phyloP scores from a whole-genome alignment of 1,140 invertebrate genomes.

The Rhyacophila brunnea region DNA sequence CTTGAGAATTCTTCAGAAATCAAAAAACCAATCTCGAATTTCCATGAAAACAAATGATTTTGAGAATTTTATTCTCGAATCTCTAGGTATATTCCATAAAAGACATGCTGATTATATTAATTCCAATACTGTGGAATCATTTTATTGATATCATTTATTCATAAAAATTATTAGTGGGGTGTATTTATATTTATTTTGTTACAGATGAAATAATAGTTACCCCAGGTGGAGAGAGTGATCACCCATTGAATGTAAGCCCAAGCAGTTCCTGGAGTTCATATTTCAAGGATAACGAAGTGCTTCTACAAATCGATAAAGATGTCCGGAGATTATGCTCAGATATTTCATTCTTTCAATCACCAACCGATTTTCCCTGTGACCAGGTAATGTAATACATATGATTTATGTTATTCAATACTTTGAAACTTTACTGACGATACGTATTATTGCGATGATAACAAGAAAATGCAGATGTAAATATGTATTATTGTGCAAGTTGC shows the following conservation, averaged over 20 bases:
- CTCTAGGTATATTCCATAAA: background rate
- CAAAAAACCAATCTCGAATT: too few species aligned
- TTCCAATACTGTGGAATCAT: constrained; percentile 4
- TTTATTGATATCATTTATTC: background rate
- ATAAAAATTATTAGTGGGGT: background rate
- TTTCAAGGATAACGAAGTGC: constrained; percentile 95
- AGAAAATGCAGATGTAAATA: too few species aligned
- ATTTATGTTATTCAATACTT: too few species aligned
- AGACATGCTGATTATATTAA: background rate
- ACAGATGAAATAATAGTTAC: constrained; percentile 80
- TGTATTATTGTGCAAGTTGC: too few species aligned
- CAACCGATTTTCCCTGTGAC: constrained; percentile 81
- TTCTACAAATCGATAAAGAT: constrained; percentile 97
- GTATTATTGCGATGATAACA: too few species aligned
- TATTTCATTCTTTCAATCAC: constrained; percentile 94
- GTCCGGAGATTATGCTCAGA: constrained; percentile 92
- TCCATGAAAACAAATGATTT: background rate
- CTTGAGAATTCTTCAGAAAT: too few species aligned
- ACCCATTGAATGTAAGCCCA: constrained; percentile 92
- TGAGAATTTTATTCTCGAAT: constrained; percentile 2
- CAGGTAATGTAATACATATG: constrained; percentile 63
- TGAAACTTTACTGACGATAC: too few species aligned
- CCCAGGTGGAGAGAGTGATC: constrained; percentile 70
- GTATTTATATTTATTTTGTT: constrained; percentile 36
- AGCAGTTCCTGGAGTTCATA: constrained; percentile 87